Conservation (phyloP, 2,113 vertebrate species). For the Cinclus cinclus region DNA sequence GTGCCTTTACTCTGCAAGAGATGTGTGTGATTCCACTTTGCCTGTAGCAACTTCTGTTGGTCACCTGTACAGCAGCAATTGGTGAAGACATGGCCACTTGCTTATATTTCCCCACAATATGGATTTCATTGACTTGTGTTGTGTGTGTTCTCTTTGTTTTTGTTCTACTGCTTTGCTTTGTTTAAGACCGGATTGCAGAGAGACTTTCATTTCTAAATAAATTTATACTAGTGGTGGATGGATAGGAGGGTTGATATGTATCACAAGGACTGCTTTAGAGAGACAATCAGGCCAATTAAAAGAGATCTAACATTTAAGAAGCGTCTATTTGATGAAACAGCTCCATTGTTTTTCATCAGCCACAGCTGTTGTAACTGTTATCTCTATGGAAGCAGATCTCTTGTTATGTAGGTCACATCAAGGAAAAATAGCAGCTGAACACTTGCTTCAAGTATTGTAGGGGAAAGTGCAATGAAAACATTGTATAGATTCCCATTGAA, state of each 20-base stretch:
- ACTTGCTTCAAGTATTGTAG: constrained; percentile 15
- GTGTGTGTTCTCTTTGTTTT: not conserved
- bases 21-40: not conserved
- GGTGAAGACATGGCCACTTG: not conserved
- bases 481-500: not conserved
- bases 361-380: constrained; percentile 68
- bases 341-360: constrained; percentile 64
- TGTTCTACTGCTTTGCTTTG: not conserved
- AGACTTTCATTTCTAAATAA: not conserved
- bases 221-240: not conserved
- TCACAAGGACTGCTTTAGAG: constrained; percentile 41
- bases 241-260: constrained; percentile 10
- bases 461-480: constrained; percentile 31
- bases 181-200: not conserved
- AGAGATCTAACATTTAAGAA: constrained; percentile 36
- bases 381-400: constrained; percentile 57
- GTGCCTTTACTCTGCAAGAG: not conserved
- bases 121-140: not conserved
- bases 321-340: constrained; percentile 60
- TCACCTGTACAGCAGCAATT: not conserved
- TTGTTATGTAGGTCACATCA: constrained; percentile 73
- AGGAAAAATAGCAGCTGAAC: constrained; percentile 62
- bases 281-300: constrained; percentile 61
- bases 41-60: not conserved
- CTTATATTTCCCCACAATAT: not conserved